These are phyloP conservation scores for Rhinophrynus dorsalis DNA, from an alignment of 2,797 vertebrate species.

Conservation along the genomic window DNA sequence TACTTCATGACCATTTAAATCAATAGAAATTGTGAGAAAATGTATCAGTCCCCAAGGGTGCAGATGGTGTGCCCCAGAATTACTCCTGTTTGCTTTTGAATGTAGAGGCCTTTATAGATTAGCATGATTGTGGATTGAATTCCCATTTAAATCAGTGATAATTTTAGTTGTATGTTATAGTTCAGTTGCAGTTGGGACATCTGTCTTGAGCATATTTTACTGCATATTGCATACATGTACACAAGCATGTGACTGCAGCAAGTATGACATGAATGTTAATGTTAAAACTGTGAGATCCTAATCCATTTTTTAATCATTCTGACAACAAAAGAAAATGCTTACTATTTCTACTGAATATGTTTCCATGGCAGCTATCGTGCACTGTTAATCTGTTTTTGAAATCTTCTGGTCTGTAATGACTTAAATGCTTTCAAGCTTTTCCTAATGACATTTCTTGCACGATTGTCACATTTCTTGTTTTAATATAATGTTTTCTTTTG, in stretches of 20 bases:
- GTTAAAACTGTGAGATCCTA: slow-evolving; percentile 45
- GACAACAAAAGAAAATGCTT: slow-evolving; percentile 49
- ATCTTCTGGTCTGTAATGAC: slow-evolving; percentile 58
- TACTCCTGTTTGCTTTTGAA: no score
- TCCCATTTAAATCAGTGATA: no score
- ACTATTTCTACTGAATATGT: slow-evolving; percentile 51
- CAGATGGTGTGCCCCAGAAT: no score
- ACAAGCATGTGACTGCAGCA: background rate
- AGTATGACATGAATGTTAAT: background rate
- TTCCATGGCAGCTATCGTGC: slow-evolving; percentile 66
- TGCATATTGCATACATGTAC: no score
- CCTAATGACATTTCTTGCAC: background rate
- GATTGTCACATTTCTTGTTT: background rate
- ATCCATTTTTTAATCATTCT: slow-evolving; percentile 50
- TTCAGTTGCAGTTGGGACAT: no score
- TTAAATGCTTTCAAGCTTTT: slow-evolving; percentile 52
- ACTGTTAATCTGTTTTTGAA: slow-evolving; percentile 54
- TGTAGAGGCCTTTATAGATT: no score
- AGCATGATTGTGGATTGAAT: no score
- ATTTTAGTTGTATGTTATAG: no score
- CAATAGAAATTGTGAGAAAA: no score
- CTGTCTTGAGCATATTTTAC: no score
- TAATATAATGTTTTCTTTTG: slow-evolving; percentile 23
- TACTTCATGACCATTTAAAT: no score
- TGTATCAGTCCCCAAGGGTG: no score